These are phyloP conservation scores for Gymnobelideus leadbeateri DNA, from an alignment of 2,113 vertebrate genomes.

Conservation along the genomic window DNA sequence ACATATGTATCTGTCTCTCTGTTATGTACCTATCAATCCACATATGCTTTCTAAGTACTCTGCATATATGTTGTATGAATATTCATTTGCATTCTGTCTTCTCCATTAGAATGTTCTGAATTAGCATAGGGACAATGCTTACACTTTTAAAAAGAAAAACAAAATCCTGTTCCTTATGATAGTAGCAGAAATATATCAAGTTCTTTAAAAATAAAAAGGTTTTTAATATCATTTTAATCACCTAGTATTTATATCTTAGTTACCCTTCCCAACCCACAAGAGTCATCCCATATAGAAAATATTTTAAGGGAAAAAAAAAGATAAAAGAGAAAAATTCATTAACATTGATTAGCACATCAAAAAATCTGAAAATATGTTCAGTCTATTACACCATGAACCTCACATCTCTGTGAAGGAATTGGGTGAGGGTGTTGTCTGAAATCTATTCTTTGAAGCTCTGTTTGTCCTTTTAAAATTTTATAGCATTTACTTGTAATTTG, in stretches of 20 bases:
- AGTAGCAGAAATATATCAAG: neutral
- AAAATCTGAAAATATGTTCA: neutral
- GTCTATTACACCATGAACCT: no score
- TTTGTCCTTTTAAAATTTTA: neutral
- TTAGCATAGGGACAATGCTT: neutral
- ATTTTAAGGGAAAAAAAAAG: neutral
- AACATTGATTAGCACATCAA: neutral
- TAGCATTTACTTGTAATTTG: neutral
- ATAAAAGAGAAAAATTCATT: no score
- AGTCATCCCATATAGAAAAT: neutral
- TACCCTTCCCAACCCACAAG: neutral
- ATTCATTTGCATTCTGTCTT: neutral
- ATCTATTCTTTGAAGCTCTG: neutral
- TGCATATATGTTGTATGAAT: neutral
- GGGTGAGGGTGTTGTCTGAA: neutral
- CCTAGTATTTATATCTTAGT: neutral
- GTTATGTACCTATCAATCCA: neutral
- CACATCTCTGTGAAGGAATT: neutral
- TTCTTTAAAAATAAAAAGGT: neutral
- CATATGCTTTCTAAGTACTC: neutral
- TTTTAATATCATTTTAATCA: no score
- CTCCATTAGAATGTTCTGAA: neutral
- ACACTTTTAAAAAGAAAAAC: no score
- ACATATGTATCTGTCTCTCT: neutral
- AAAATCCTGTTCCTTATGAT: neutral